Evolutionary conservation across 2,888 invertebrate genomes (phyloP), one percentile per base, ranked within the genome.

Genomic region (Folsomia candida): DNA sequence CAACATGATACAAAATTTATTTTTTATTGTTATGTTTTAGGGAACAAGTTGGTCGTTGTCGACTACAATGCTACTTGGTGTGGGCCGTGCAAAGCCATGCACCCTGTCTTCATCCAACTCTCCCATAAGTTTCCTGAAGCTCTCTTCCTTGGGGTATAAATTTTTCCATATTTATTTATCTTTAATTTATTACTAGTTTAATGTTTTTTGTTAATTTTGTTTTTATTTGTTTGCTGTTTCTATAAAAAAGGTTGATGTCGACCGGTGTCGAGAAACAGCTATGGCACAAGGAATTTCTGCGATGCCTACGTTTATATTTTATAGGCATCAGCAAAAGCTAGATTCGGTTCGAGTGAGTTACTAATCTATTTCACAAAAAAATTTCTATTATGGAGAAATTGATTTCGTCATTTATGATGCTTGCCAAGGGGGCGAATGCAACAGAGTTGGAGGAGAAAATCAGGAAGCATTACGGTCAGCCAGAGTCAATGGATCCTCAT

Each of bases 241-340:
- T 22, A 54, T 20, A 6, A 18, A n/a, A n/a, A n/a, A 97, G 85
- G 93, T 99, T 9, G 96, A 97, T 83, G 97, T 98, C 22, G 97
- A 98, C 82, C 89, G 90, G 83, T 97, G 94, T 81, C 90, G 90
- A 79, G 95, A 93, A 80, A 92, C 93, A 11, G 95, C 97, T 1
- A 88, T 90, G 27, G 86, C 88, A 18, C 92, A 97, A 82, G 93
- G 93, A 68, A 92, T 99, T 54, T 90, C 90, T 69, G 94, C 97
- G 0, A 97, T 99, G 97, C 99, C 99, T 26, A 99, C 99, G 0
- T 99, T 99, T 82, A 89, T 96, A 79, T 94, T 98, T 82, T 97
- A 93, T 83, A 89, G 92, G 79, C 97, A 92, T 63, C 63, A 72
- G 28, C 60, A 61, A 24, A 75, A 73, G 24, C 20, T 79, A 22